A percentile compares a stretch with the other conserved stretches of the same genome.
phyloP scores from a whole-genome alignment of 2,113 vertebrate species.

The Peromyscus polionotus region DNA sequence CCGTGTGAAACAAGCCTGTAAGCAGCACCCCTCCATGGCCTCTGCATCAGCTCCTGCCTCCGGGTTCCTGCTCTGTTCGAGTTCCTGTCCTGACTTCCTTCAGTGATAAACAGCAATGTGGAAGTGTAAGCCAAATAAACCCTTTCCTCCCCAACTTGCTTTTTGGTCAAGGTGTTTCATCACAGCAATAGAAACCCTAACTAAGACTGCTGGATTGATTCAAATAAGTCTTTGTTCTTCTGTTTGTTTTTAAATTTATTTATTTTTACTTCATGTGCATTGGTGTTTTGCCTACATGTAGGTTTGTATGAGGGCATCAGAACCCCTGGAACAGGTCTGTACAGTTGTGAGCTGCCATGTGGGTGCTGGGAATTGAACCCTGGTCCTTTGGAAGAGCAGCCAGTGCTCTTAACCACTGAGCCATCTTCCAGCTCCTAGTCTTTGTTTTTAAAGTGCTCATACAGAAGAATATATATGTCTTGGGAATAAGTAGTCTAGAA shows the following conservation, averaged over 20 bases:
- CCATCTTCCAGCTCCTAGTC: background rate
- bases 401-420: background rate
- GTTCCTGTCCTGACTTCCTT: background rate
- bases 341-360: background rate
- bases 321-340: background rate
- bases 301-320: background rate
- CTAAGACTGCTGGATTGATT: background rate
- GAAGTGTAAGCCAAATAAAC: background rate
- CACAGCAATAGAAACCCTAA: background rate
- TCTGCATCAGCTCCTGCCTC: background rate
- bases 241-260: background rate
- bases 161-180: background rate
- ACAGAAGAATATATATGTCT: slow-evolving; percentile 18
- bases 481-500: slow-evolving; percentile 27
- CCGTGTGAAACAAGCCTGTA: background rate
- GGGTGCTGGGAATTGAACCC: background rate
- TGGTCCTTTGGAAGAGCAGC: background rate
- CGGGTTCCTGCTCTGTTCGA: background rate
- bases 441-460: slow-evolving; percentile 1
- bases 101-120: background rate
- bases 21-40: background rate
- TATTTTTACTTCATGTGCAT: background rate
- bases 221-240: background rate
- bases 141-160: background rate
- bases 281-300: background rate